Evolutionary conservation across 2,113 vertebrate genomes (phyloP), one percentile per base, ranked within the genome.

Genomic region (Gobio gobio): DNA sequence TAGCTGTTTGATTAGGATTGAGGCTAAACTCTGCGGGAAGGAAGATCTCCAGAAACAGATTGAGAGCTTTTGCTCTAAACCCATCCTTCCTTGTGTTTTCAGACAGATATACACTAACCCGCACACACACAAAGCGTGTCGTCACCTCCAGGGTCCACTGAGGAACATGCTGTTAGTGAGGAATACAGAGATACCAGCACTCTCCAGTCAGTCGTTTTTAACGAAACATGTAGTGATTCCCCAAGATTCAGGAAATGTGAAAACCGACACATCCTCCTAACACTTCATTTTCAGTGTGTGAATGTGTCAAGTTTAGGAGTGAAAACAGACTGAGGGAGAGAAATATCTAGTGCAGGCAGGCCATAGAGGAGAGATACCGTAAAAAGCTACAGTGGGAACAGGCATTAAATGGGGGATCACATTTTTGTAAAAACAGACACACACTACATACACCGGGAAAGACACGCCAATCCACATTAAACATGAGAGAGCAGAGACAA

Each of bases 391-490:
- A 54, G 29, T 73, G 64, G 40, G 18, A 78, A 64, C 66, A 86
- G n/a, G 33, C 68, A 74, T 22, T 73, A 54, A 54, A 76, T 54
- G 64, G 45, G 58, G 47, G 29, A 56, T 77, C 40, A 56, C 81
- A 72, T 54, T 73, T 58, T 64, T 10, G n/a, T 68, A 54, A 66
- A 64, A 45, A 36, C 66, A 63, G 26, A 70, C 82, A 87, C 77
- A 87, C 49, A 90, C 22, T 74, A 88, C 86, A 76, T 70, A 82
- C 70, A 66, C 70, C 20, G 16, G 88, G 77, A 85, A 81, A 79
- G 86, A 91, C 83, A 89, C 83, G 87, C 85, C 66, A 90, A 87
- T 86, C 83, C 47, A 88, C 64, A 89, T 90, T 79, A 36, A 84
- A 86, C 86, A 66, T 83, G 61, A 84, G 20, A 83, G 54, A 83